Conservation (phyloP, 1,140 invertebrate genomes). For the Monochamus saltuarius region DNA sequence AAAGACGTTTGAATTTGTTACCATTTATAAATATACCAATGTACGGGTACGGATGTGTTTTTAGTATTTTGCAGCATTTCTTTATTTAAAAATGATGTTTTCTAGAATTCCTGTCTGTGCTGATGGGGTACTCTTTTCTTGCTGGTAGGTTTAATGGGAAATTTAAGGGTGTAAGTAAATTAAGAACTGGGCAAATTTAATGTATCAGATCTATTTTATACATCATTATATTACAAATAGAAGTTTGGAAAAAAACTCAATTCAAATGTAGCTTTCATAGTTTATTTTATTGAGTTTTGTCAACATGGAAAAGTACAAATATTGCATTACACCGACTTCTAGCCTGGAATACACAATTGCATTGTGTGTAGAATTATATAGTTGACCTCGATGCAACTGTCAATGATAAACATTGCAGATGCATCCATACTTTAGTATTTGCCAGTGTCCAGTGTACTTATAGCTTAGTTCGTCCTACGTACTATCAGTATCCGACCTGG, state of each 20-base stretch:
- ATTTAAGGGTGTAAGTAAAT: too few relatives aligned
- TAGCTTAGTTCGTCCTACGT: conserved; percentile 39
- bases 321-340: conserved; percentile 54
- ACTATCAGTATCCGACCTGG: conserved; percentile 42
- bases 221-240: conserved; percentile 12
- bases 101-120: too few relatives aligned
- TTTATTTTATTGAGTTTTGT: conserved; percentile 55
- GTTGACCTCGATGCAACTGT: conserved; percentile 20
- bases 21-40: too few relatives aligned
- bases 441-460: conserved; percentile 44
- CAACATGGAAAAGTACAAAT: conserved; percentile 56
- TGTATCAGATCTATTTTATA: conserved; percentile 16
- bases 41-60: too few relatives aligned
- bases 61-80: too few relatives aligned
- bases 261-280: conserved; percentile 44
- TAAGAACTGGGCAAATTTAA: conserved; percentile 4
- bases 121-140: too few relatives aligned
- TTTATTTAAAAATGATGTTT: too few relatives aligned
- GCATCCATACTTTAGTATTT: conserved; percentile 36
- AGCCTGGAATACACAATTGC: conserved; percentile 50
- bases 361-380: conserved; percentile 38
- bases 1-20: too few relatives aligned
- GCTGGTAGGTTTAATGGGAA: too few relatives aligned
- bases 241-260: conserved; percentile 13
- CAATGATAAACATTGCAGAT: conserved; percentile 25